These are phyloP conservation scores for Novumbra hubbsi DNA, from an alignment of 2,797 vertebrate species.

Conservation along the genomic window DNA sequence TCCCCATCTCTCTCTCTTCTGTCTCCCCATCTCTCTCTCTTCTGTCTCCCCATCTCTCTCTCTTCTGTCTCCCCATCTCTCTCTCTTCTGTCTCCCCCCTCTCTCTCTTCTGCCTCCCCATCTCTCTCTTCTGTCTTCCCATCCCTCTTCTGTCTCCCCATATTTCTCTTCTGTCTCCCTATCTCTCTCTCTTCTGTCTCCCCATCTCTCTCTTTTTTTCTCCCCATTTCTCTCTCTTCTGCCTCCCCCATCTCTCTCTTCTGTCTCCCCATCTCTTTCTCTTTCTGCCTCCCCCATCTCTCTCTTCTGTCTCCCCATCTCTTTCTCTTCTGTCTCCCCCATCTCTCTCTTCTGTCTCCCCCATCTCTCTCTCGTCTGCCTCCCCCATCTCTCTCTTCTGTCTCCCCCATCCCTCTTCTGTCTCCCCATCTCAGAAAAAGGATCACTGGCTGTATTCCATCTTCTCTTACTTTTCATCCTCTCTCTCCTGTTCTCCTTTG, in stretches of 20 bases:
- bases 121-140: too few species aligned
- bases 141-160: too few species aligned
- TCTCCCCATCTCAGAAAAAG: background rate
- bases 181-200: background rate
- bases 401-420: background rate
- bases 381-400: background rate
- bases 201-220: background rate
- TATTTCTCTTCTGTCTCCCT: background rate
- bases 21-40: too few species aligned
- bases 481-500: conserved; percentile 1
- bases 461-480: background rate
- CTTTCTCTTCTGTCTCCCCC: background rate
- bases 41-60: too few species aligned
- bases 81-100: too few species aligned
- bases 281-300: background rate
- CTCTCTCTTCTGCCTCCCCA: too few species aligned
- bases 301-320: too few species aligned
- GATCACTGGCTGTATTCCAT: background rate
- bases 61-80: too few species aligned
- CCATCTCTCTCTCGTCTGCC: background rate
- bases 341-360: background rate
- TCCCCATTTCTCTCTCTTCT: background rate
- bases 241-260: background rate
- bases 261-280: background rate
- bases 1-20: background rate